Percentiles rank a stretch among this genome's conserved stretches.
phyloP scores from a whole-genome alignment of 2,113 vertebrate species.

The Otocyon megalotis region DNA sequence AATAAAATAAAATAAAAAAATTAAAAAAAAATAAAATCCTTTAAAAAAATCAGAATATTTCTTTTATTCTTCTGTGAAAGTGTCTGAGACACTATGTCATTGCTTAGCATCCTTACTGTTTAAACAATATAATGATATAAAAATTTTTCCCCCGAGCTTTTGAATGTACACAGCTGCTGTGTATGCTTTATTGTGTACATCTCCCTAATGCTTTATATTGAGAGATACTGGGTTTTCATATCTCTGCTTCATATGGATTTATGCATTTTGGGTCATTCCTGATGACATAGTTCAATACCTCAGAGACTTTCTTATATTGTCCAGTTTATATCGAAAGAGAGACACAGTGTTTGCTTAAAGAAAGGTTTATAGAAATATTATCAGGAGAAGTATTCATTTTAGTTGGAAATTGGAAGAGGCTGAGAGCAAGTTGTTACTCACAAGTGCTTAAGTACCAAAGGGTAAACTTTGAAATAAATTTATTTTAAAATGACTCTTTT shows the following conservation, averaged over 20 bases:
- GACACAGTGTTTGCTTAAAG: neutral
- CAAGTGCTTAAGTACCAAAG: constrained; percentile 31
- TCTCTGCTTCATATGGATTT: constrained; percentile 52
- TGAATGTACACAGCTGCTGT: neutral
- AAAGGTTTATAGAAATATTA: constrained; percentile 41
- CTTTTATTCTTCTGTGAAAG: neutral
- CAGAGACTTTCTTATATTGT: constrained; percentile 18
- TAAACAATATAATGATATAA: constrained; percentile 29
- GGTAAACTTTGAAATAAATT: neutral
- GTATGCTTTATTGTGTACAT: neutral
- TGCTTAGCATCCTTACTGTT: neutral
- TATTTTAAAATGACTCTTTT: neutral
- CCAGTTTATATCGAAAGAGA: constrained; percentile 9
- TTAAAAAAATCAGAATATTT: constrained; percentile 18
- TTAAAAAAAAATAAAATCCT: too few species aligned
- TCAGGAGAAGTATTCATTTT: constrained; percentile 21
- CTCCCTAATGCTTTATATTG: constrained; percentile 16
- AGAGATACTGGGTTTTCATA: constrained; percentile 6
- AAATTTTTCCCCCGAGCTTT: neutral
- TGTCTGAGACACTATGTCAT: neutral
- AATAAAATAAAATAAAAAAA: too few species aligned
- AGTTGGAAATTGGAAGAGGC: neutral
- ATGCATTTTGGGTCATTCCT: neutral
- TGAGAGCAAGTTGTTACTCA: constrained; percentile 13
- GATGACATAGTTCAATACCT: constrained; percentile 8